These are phyloP conservation scores for Conus ventricosus DNA, from an alignment of 1,140 invertebrate genomes.

Conservation along the genomic window DNA sequence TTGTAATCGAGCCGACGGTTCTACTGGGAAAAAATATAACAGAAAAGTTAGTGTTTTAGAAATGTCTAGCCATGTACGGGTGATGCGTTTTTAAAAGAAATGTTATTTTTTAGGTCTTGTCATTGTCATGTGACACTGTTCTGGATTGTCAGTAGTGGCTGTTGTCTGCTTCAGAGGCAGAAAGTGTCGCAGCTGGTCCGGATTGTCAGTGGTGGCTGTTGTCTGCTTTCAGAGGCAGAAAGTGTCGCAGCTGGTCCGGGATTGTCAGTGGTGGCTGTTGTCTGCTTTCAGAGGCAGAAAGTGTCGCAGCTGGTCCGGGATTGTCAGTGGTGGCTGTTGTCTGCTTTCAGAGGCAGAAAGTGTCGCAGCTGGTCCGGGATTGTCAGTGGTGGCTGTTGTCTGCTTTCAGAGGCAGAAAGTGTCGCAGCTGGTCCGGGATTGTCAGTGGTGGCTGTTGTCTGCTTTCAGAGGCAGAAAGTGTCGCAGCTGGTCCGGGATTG, in stretches of 20 bases:
- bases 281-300: slow-evolving; percentile 28
- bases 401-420: slow-evolving; percentile 32
- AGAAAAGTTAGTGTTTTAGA: too few relatives aligned
- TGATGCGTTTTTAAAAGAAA: too few relatives aligned
- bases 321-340: too few relatives aligned
- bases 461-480: slow-evolving; percentile 32
- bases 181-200: slow-evolving; percentile 14
- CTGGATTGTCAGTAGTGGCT: too few relatives aligned
- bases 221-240: slow-evolving; percentile 27
- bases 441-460: not conserved
- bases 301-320: not conserved
- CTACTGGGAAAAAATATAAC: too few relatives aligned
- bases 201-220: too few relatives aligned
- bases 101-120: too few relatives aligned
- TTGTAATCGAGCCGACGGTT: too few relatives aligned
- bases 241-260: not conserved
- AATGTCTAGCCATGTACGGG: too few relatives aligned
- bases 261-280: too few relatives aligned
- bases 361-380: not conserved
- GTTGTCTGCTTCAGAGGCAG: slow-evolving; percentile 12
- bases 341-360: slow-evolving; percentile 29
- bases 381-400: too few relatives aligned
- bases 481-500: not conserved
- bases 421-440: not conserved
- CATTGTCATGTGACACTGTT: too few relatives aligned